A percentile compares a stretch with the other conserved stretches of the same genome.
Evolutionary conservation across 2,888 invertebrate genomes (phyloP).

Genomic region (Parnassius smintheus): DNA sequence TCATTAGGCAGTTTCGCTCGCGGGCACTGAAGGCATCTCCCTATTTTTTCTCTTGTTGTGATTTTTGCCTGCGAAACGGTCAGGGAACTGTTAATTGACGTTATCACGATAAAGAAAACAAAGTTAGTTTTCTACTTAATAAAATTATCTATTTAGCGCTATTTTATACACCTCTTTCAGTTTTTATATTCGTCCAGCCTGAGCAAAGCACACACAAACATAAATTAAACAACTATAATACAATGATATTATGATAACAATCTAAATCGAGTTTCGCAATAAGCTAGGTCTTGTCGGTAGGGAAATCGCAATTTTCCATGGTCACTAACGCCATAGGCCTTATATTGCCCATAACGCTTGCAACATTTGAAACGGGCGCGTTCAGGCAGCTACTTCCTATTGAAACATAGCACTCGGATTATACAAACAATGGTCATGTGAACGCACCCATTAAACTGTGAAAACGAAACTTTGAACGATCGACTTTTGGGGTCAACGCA

Average conservation of each 20-base stretch:
- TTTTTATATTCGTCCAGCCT: too few species aligned
- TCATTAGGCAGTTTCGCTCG: conserved; percentile 26
- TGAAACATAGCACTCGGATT: conserved; percentile 56
- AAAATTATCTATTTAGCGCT: too few species aligned
- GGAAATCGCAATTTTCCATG: conserved; percentile 42
- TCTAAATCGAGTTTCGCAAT: conserved; percentile 17
- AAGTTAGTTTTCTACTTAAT: too few species aligned
- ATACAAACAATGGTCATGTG: conserved; percentile 70
- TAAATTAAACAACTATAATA: conserved; percentile 9
- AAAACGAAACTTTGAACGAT: conserved; percentile 60
- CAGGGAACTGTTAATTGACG: conserved; percentile 21
- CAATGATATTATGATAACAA: conserved; percentile 25
- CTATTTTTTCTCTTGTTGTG: conserved; percentile 8
- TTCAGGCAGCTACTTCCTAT: conserved; percentile 55
- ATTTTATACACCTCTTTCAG: too few species aligned
- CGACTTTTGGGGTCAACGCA: conserved; percentile 47
- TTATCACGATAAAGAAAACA: conserved; percentile 1
- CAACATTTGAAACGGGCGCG: conserved; percentile 41
- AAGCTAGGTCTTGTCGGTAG: conserved; percentile 28
- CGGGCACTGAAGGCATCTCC: conserved; percentile 8
- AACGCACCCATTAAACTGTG: conserved; percentile 70
- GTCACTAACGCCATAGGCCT: conserved; percentile 33
- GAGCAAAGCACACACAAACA: not conserved
- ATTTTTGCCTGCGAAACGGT: conserved; percentile 12
- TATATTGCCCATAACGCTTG: conserved; percentile 35